phyloP scores from a whole-genome alignment of 2,888 invertebrate species.

The Prionchulus punctatus region DNA sequence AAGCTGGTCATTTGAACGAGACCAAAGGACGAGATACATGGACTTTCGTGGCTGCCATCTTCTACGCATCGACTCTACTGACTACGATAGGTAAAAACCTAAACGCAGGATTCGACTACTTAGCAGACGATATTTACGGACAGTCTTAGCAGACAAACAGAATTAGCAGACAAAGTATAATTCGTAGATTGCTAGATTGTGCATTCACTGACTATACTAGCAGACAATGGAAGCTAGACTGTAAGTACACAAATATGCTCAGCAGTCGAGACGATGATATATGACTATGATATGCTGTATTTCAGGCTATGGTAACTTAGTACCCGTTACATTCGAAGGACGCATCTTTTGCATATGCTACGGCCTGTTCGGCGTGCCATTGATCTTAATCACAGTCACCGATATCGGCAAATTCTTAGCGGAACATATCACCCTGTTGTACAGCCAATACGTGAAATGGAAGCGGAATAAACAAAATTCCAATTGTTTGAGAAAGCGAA shows the following conservation, averaged over 20 bases:
- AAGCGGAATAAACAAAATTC: not conserved
- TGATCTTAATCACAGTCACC: constrained; percentile 29
- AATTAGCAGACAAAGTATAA: too few species aligned
- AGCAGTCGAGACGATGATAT: too few species aligned
- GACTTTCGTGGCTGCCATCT: constrained; percentile 27
- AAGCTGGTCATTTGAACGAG: constrained; percentile 18
- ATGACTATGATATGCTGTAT: too few species aligned
- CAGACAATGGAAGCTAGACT: too few species aligned
- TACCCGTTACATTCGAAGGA: constrained; percentile 27
- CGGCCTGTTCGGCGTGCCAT: constrained; percentile 27
- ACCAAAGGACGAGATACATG: constrained; percentile 16
- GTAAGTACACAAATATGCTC: too few species aligned
- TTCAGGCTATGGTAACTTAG: constrained; percentile 28
- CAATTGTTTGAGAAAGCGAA: too few species aligned
- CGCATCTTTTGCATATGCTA: constrained; percentile 24
- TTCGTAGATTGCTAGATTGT: too few species aligned
- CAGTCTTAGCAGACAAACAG: too few species aligned
- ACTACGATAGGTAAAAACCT: constrained; percentile 27
- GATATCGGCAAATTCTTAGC: constrained; percentile 31
- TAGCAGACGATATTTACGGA: too few species aligned
- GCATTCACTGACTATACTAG: too few species aligned
- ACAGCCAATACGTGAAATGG: constrained; percentile 17
- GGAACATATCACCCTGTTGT: constrained; percentile 29
- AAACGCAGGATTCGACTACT: too few species aligned
- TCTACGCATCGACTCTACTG: constrained; percentile 29